Base-by-base conservation (phyloP, 2,113 vertebrate species). In the Myotis brandtii region DNA sequence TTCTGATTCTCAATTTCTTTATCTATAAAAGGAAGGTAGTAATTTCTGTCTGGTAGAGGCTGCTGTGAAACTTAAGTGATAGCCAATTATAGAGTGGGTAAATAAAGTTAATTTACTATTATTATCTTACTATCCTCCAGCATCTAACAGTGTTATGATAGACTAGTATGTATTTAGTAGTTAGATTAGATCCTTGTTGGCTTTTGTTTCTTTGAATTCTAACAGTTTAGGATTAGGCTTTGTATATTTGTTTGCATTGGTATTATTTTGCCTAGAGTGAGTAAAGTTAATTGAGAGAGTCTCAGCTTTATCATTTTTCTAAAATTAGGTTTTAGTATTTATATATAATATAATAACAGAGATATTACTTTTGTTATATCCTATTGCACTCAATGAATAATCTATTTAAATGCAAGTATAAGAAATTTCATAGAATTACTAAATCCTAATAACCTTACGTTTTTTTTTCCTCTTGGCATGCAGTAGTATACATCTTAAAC, bases 221-320 rank as follows among this genome's bases (percentile, higher is more conserved):
- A 62, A 48, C 56, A 87, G 30, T 56, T 40, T 69, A 62, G 32
- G 34, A 9, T 66, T 93, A 75, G 21, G 25, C 30, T 93, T 86
- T 77, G 10, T 81, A 0, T 80, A 23, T 72, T 93, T 93, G 23
- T 93, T 89, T 92, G 40, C 34, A 40, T 69, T 88, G 32, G 14
- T 21, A 91, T 91, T 77, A 48, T 94, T 93, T 93, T 93, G 7
- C 84, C 75, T 92, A 10, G 18, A 69, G 54, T n/a, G 46, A 80
- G 54, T 79, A 70, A 43, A 67, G 32, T 80, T 88, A 34, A 40
- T 21, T 7, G 4, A 94, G 56, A 85, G 64, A 81, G 6, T 86
- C 25, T 91, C 9, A 79, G 4, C 25, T 96, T 95, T 92, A 30
- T 84, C 46, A 54, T 96, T 97, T 89, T 90, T 46, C 27, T 92